phyloP scores from a whole-genome alignment of 2,113 vertebrate genomes.

The Polypterus senegalus region DNA sequence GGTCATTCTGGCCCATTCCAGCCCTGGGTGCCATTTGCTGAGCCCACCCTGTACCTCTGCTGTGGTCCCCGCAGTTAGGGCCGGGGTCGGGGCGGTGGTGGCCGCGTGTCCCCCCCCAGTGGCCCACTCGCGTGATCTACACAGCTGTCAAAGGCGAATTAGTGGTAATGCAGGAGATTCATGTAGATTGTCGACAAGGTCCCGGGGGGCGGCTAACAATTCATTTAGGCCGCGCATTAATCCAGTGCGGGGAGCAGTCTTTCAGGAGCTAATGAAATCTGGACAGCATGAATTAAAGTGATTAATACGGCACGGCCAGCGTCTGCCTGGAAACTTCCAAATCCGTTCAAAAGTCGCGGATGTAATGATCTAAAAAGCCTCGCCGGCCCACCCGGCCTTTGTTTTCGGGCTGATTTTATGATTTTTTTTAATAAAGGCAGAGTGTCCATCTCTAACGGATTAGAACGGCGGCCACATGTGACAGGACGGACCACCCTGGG shows the following conservation, averaged over 20 bases:
- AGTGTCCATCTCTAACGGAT: neutral
- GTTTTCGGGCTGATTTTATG: neutral
- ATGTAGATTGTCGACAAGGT: neutral
- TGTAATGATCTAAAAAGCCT: too few species aligned
- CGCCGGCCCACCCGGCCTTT: too few species aligned
- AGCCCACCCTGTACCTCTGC: too few species aligned
- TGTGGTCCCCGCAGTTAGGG: too few species aligned
- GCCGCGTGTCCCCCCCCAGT: neutral
- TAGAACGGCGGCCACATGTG: too few species aligned
- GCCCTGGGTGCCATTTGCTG: too few species aligned
- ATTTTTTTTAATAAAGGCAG: neutral
- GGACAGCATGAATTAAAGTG: neutral
- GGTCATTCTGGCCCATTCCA: too few species aligned
- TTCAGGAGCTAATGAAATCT: conserved; percentile 1
- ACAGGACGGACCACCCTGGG: too few species aligned
- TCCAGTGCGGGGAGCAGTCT: neutral
- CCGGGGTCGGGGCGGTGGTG: too few species aligned
- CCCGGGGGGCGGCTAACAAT: neutral
- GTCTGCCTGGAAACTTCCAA: too few species aligned
- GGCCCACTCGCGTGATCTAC: neutral
- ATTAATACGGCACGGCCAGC: neutral
- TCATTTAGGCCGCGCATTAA: neutral
- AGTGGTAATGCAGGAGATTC: neutral
- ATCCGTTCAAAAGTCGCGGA: too few species aligned
- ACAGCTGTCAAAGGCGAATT: neutral